Evolutionary conservation across 2,113 vertebrate species (phyloP).

Genomic region (Anhinga rufa): DNA sequence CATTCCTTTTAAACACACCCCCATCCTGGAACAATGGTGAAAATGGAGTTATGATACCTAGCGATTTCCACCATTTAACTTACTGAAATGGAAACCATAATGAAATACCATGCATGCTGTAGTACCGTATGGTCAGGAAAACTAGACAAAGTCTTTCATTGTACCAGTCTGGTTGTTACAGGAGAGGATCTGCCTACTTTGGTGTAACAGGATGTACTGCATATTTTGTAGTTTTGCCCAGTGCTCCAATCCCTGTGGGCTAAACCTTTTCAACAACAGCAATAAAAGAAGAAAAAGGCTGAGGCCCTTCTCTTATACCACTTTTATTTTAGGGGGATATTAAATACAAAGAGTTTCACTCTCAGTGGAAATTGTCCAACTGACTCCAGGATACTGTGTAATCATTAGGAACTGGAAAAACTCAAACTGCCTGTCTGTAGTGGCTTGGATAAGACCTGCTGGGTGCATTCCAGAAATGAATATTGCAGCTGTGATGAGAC

Average conservation of each 20-base stretch:
- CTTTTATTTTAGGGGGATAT: slow-evolving; percentile 57
- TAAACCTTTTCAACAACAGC: slow-evolving; percentile 52
- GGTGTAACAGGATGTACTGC: slow-evolving; percentile 47
- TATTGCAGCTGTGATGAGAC: slow-evolving; percentile 62
- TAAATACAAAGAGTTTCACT: slow-evolving; percentile 55
- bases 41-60: slow-evolving; percentile 36
- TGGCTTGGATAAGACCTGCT: slow-evolving; percentile 61
- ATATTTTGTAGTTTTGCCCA: slow-evolving; percentile 52
- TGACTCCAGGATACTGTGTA: slow-evolving; percentile 62
- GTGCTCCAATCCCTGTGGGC: slow-evolving; percentile 31
- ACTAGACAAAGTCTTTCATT: slow-evolving; percentile 51
- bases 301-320: slow-evolving; percentile 43
- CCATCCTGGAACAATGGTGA: background rate
- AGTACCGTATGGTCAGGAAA: slow-evolving; percentile 17
- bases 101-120: slow-evolving; percentile 22
- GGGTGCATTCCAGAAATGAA: slow-evolving; percentile 51
- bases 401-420: slow-evolving; percentile 69
- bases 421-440: slow-evolving; percentile 57
- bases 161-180: slow-evolving; percentile 16
- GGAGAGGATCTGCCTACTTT: slow-evolving; percentile 38
- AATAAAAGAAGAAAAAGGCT: slow-evolving; percentile 60
- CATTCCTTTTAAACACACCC: background rate
- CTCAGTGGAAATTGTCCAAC: slow-evolving; percentile 26
- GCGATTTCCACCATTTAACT: slow-evolving; percentile 25
- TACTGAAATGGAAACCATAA: slow-evolving; percentile 54